Conservation (phyloP, 2,888 invertebrate species). For the Venusia cambrica region DNA sequence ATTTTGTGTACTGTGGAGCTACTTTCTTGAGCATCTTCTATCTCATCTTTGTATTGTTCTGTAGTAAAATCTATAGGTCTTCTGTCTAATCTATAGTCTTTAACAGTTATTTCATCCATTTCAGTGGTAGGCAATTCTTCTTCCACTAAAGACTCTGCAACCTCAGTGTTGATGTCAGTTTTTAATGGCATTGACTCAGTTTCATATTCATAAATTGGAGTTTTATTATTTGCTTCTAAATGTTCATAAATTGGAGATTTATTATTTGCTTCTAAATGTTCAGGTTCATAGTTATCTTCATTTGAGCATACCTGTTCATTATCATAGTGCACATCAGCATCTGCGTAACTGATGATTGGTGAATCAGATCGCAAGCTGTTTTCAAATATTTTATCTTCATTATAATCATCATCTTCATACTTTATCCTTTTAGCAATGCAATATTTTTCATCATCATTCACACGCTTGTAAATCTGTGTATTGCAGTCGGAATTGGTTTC, state of each 20-base stretch:
- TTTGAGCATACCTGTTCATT: constrained; percentile 54
- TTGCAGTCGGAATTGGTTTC: constrained; percentile 47
- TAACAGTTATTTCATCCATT: constrained; percentile 25
- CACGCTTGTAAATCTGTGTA: constrained; percentile 56
- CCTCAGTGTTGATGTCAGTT: constrained; percentile 58
- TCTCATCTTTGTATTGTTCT: constrained; percentile 27
- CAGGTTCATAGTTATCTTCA: constrained; percentile 57
- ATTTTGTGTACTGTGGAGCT: constrained; percentile 4
- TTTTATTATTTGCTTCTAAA: constrained; percentile 68
- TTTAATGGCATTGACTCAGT: constrained; percentile 60
- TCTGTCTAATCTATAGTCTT: constrained; percentile 33
- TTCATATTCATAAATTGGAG: constrained; percentile 67
- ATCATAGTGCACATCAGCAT: constrained; percentile 51
- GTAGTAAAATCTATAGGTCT: constrained; percentile 26
- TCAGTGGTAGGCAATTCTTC: constrained; percentile 31
- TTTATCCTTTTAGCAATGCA: constrained; percentile 59
- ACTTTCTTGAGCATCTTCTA: constrained; percentile 34
- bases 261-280: constrained; percentile 51
- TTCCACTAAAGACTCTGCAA: constrained; percentile 35
- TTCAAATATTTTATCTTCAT: too few species aligned
- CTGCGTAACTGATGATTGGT: constrained; percentile 50
- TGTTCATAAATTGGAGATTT: constrained; percentile 67
- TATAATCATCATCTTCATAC: constrained; percentile 60
- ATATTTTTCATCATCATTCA: constrained; percentile 59
- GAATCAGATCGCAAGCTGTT: too few species aligned